Percentiles rank a stretch among this genome's conserved stretches.
Evolutionary conservation across 2,888 invertebrate genomes (phyloP).

Genomic region (Dinocampus coccinellae): DNA sequence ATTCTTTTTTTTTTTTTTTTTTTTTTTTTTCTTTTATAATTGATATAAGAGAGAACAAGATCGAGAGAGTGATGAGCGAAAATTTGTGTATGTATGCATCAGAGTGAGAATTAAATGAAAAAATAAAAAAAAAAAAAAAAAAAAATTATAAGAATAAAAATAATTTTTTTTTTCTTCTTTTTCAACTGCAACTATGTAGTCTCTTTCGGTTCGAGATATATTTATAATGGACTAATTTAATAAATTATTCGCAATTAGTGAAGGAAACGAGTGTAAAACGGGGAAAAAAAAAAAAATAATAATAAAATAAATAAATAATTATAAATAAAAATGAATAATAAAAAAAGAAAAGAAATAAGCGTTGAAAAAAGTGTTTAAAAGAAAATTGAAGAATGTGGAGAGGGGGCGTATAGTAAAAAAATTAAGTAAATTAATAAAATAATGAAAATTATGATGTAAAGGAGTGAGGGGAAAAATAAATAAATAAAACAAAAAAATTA

Average conservation of each 20-base stretch:
- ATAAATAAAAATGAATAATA: too few relatives aligned
- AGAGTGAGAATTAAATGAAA: slow-evolving; percentile 24
- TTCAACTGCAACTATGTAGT: slow-evolving; percentile 37
- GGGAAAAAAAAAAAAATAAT: background rate
- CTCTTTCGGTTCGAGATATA: slow-evolving; percentile 46
- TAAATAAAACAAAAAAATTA: background rate
- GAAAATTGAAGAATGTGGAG: background rate
- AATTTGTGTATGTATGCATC: slow-evolving; percentile 34
- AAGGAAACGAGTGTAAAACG: too few relatives aligned
- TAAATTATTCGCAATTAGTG: slow-evolving; percentile 48
- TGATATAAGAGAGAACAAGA: slow-evolving; percentile 31
- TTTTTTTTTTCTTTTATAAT: slow-evolving; percentile 34
- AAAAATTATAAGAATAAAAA: slow-evolving; percentile 27
- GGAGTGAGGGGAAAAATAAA: too few relatives aligned
- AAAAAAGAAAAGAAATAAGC: background rate
- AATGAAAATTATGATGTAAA: too few relatives aligned
- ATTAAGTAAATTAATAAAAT: too few relatives aligned
- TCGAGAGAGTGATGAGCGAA: slow-evolving; percentile 30
- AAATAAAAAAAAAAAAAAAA: slow-evolving; percentile 25
- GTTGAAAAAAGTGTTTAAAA: slow-evolving; percentile 15
- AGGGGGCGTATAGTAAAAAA: too few relatives aligned
- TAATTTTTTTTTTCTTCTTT: slow-evolving; percentile 40
- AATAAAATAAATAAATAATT: slow-evolving; percentile 17
- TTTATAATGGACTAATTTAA: slow-evolving; percentile 50
- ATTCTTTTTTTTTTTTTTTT: slow-evolving; percentile 25